Evolutionary conservation across 1,140 invertebrate genomes (phyloP), one percentile per base, ranked within the genome.

Genomic region (Luehdorfia chinensis): DNA sequence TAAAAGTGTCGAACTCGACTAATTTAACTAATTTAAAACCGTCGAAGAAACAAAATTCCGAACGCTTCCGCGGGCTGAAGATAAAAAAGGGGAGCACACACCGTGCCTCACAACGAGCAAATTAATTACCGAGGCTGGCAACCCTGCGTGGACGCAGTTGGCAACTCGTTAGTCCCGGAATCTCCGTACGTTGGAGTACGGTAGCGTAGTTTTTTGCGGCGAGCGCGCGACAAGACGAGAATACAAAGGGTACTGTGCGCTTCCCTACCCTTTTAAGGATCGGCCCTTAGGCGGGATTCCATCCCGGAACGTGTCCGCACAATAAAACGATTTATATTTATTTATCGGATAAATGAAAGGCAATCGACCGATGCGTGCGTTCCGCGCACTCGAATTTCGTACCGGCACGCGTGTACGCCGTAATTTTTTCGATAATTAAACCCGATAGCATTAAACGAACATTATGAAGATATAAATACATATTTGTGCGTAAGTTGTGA

Each of bases 271-370:
- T 37, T 83, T 68, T 79, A 79, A 41, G 78, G 78, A 16, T 23
- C 59, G 65, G 59, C 70, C 71, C 74, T 73, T 71, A 75, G 63
- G 66, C 74, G 59, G 65, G 77, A 81, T 81, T 75, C 77, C 75
- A 47, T 52, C 30, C 47, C 43, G 61, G 68, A 60, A 70, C 75
- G 75, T 78, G 72, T 73, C 55, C 66, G 41, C 56, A 62, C 60
- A 67, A 66, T 67, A 78, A 65, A 64, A 75, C 66, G 58, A 68
- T 72, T 44, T 48, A 54, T 66, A 66, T 66, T 63, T 70, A 66
- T 66, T 70, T 67, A 65, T 67, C 55, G 54, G 58, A 59, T 62
- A 75, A 67, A 71, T 68, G 64, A 71, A 69, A 71, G 63, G 55
- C 57, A 55, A 60, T 58, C 61, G 59, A 66, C 58, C 60, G 67